Percentiles rank a stretch among this genome's conserved stretches.
These are phyloP conservation scores for Lacanobia wlatinum DNA, from an alignment of 2,888 invertebrate genomes.

Conservation along the genomic window DNA sequence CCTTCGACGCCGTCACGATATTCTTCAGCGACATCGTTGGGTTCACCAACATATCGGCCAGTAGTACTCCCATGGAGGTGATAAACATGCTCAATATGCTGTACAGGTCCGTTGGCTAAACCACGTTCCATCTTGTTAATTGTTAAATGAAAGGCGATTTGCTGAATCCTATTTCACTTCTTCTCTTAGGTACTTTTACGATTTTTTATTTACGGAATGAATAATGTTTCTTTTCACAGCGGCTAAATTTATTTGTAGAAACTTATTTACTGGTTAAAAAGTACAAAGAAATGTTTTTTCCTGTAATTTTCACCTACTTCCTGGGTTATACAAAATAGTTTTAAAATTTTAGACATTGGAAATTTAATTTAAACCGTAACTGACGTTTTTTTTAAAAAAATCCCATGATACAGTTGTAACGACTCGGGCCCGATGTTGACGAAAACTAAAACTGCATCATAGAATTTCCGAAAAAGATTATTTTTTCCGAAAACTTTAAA, in stretches of 20 bases:
- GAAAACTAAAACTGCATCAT: no score
- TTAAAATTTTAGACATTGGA: no score
- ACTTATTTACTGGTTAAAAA: not conserved
- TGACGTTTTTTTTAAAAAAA: no score
- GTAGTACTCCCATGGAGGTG: slow-evolving; percentile 92
- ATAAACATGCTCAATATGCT: slow-evolving; percentile 93
- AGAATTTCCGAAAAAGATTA: no score
- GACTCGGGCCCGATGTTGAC: no score
- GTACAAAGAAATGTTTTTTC: not conserved
- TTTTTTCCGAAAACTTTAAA: no score
- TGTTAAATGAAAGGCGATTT: slow-evolving; percentile 23
- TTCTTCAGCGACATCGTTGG: slow-evolving; percentile 94
- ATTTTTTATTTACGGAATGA: not conserved
- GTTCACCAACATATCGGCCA: slow-evolving; percentile 92
- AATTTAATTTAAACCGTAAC: no score
- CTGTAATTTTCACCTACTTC: no score
- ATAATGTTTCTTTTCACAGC: not conserved
- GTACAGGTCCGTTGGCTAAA: slow-evolving; percentile 88
- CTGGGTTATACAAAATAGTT: no score
- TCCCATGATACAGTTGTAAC: no score
- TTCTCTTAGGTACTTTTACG: not conserved
- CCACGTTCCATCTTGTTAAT: slow-evolving; percentile 49
- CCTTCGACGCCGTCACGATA: slow-evolving; percentile 92
- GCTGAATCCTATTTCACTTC: not conserved
- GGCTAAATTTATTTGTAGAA: not conserved